Conservation (phyloP, 2,113 vertebrate genomes). For the Chlamydotis undulata region DNA sequence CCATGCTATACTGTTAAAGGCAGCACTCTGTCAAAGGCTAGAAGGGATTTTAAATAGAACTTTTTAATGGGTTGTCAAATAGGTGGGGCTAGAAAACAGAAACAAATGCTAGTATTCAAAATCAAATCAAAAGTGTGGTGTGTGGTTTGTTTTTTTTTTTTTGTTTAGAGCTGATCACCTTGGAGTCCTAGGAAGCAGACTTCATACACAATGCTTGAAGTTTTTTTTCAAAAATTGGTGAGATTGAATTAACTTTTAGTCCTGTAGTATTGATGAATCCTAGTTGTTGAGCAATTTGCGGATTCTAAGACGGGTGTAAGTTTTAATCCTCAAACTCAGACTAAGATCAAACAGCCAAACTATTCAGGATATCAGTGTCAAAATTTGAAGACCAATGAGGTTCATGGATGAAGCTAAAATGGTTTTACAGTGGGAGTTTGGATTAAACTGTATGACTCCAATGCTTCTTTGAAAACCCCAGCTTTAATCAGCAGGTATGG, state of each 20-base stretch:
- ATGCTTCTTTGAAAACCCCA: background rate
- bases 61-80: background rate
- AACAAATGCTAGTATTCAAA: background rate
- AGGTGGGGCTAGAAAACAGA: background rate
- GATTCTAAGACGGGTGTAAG: background rate
- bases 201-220: background rate
- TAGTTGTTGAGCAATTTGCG: background rate
- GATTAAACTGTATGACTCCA: accelerated
- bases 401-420: background rate
- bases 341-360: background rate
- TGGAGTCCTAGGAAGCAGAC: background rate
- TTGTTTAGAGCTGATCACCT: background rate
- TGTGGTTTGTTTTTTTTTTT: too few relatives aligned
- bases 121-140: background rate
- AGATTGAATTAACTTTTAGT: background rate
- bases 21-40: background rate
- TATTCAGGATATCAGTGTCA: background rate
- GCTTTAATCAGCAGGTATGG: background rate
- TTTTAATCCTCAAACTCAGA: background rate
- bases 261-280: background rate
- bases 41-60: background rate
- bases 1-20: too few relatives aligned
- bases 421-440: background rate
- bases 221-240: background rate
- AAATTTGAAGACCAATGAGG: background rate